Evolutionary conservation across 2,888 invertebrate genomes (phyloP).

Genomic region (Mythimna lalbum): DNA sequence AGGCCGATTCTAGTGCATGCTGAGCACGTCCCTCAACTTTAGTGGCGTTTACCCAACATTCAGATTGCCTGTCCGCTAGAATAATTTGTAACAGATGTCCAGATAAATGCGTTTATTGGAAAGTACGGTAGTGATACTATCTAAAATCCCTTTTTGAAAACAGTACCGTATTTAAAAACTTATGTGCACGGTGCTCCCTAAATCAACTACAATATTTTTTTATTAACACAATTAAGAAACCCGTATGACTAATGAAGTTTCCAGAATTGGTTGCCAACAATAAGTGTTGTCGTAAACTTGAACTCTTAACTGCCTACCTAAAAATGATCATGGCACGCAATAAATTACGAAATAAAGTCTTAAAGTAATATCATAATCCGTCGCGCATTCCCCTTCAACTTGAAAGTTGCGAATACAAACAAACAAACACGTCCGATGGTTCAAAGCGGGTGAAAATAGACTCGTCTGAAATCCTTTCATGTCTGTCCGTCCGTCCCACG

Average conservation of each 20-base stretch:
- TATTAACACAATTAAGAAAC: constrained; percentile 47
- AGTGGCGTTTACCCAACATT: constrained; percentile 72
- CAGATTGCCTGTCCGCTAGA: constrained; percentile 45
- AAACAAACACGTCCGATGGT: constrained; percentile 77
- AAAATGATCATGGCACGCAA: constrained; percentile 50
- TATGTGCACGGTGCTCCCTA: constrained; percentile 8
- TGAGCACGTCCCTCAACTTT: constrained; percentile 71
- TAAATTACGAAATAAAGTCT: constrained; percentile 62
- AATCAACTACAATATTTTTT: constrained; percentile 37
- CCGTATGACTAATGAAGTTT: constrained; percentile 39
- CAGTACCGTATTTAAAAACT: constrained; percentile 6
- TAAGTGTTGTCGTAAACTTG: constrained; percentile 50
- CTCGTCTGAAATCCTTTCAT: constrained; percentile 87
- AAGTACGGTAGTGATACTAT: constrained; percentile 19
- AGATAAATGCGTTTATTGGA: constrained; percentile 40
- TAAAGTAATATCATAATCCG: constrained; percentile 63
- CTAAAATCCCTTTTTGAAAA: neutral
- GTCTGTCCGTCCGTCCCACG: constrained; percentile 78
- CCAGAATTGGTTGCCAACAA: constrained; percentile 28
- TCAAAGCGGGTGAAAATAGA: constrained; percentile 89
- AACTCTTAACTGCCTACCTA: constrained; percentile 44
- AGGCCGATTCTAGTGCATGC: constrained; percentile 63
- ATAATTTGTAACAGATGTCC: constrained; percentile 60
- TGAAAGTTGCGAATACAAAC: constrained; percentile 88
- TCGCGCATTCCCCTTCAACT: constrained; percentile 74